phyloP scores from a whole-genome alignment of 2,797 vertebrate species.

The Argya squamiceps region DNA sequence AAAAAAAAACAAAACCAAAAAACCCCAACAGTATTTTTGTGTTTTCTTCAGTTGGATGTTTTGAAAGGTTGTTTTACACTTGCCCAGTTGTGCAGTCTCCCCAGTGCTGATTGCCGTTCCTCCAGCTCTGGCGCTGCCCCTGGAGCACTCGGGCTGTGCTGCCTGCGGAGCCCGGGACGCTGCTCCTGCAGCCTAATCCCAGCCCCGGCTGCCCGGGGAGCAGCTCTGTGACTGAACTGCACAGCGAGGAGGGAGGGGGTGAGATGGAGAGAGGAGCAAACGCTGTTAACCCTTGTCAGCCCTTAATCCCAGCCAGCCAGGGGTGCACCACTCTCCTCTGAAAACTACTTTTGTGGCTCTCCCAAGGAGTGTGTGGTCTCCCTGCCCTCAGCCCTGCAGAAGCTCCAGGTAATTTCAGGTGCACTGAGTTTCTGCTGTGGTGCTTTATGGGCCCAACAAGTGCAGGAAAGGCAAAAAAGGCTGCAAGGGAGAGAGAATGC shows the following conservation, averaged over 20 bases:
- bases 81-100: not conserved
- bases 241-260: slow-evolving; percentile 43
- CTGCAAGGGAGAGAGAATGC: not conserved
- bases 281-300: slow-evolving; percentile 69
- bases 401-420: not conserved
- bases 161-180: too few species aligned
- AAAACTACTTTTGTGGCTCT: not conserved
- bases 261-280: not conserved
- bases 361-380: accelerated
- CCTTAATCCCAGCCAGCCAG: not conserved
- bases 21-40: not conserved
- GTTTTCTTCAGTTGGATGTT: not conserved
- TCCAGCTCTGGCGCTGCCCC: not conserved
- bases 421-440: not conserved
- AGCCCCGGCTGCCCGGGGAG: slow-evolving; percentile 26
- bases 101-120: not conserved
- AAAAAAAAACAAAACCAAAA: not conserved
- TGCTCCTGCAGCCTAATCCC: not conserved
- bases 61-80: not conserved
- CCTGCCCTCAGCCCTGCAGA: not conserved
- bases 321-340: not conserved
- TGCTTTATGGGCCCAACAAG: not conserved
- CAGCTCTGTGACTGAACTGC: slow-evolving; percentile 49
- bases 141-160: not conserved
- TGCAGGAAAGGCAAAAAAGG: not conserved